Evolutionary conservation across 2,888 invertebrate species (phyloP).

Genomic region (Ormyrus thymus): DNA sequence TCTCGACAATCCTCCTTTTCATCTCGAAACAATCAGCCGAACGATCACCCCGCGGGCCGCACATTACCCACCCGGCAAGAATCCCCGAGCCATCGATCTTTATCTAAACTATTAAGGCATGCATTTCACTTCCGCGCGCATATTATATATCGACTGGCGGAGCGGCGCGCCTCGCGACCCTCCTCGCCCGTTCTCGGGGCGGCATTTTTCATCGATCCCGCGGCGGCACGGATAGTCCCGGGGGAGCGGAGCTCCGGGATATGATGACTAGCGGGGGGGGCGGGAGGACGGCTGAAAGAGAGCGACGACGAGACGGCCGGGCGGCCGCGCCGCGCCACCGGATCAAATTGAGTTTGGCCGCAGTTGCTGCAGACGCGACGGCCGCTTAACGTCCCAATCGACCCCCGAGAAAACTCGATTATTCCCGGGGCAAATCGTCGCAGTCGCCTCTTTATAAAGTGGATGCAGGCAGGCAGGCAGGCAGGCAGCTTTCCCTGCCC

Average conservation of each 20-base stretch:
- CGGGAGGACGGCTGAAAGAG: not conserved
- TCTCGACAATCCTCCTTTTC: too few species aligned
- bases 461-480: constrained; percentile 29
- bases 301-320: not conserved
- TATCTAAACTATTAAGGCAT: constrained; percentile 34
- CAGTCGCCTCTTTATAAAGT: constrained; percentile 58
- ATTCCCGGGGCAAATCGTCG: constrained; percentile 64
- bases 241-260: constrained; percentile 8
- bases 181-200: not conserved
- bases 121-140: constrained; percentile 10
- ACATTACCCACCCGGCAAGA: not conserved
- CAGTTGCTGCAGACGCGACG: constrained; percentile 56
- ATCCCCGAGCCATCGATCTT: constrained; percentile 21
- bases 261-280: constrained; percentile 7
- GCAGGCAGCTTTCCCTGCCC: not conserved
- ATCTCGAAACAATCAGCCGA: too few species aligned
- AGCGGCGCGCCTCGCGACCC: not conserved
- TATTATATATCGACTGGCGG: too few species aligned
- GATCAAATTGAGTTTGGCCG: constrained; percentile 65
- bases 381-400: constrained; percentile 65
- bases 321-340: constrained; percentile 7
- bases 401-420: constrained; percentile 64
- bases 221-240: constrained; percentile 29
- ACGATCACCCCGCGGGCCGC: not conserved
- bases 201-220: constrained; percentile 47